phyloP scores from a whole-genome alignment of 2,888 invertebrate species.

The Harpalus rufipes region DNA sequence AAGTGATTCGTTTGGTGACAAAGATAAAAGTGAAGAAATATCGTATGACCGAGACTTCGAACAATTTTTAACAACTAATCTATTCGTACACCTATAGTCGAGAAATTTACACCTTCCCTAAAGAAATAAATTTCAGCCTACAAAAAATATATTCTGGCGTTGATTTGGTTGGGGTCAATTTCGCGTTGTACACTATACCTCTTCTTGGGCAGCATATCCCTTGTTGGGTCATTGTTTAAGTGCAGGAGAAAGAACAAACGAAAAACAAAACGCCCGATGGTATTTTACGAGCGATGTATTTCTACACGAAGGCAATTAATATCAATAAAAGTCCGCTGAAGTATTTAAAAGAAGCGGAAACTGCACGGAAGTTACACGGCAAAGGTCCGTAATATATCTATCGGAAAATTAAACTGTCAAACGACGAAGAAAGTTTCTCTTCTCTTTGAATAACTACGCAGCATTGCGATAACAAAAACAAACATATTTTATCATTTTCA shows the following conservation, averaged over 20 bases:
- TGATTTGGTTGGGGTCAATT: neutral
- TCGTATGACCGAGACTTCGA: too few relatives aligned
- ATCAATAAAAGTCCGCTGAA: constrained; percentile 72
- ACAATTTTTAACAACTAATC: too few relatives aligned
- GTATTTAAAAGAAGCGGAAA: constrained; percentile 69
- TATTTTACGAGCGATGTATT: constrained; percentile 65
- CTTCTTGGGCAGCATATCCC: constrained; percentile 29
- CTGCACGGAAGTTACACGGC: constrained; percentile 54
- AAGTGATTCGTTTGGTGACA: too few relatives aligned
- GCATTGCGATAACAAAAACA: constrained; percentile 43
- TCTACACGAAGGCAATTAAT: constrained; percentile 70
- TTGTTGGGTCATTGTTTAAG: constrained; percentile 51
- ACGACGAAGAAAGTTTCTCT: constrained; percentile 50
- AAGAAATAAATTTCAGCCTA: too few relatives aligned
- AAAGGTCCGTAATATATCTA: constrained; percentile 65
- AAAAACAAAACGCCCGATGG: constrained; percentile 57
- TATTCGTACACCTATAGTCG: too few relatives aligned
- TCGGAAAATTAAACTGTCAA: constrained; percentile 67
- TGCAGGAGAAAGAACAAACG: constrained; percentile 31
- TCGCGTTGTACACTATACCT: neutral
- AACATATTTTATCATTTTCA: constrained; percentile 51
- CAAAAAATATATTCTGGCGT: neutral
- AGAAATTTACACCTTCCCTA: too few relatives aligned
- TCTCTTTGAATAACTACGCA: constrained; percentile 20
- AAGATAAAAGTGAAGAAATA: too few relatives aligned